Percentiles rank a stretch among this genome's conserved stretches.
Evolutionary conservation across 2,797 vertebrate genomes (phyloP).

Genomic region (Typhlichthys subterraneus): DNA sequence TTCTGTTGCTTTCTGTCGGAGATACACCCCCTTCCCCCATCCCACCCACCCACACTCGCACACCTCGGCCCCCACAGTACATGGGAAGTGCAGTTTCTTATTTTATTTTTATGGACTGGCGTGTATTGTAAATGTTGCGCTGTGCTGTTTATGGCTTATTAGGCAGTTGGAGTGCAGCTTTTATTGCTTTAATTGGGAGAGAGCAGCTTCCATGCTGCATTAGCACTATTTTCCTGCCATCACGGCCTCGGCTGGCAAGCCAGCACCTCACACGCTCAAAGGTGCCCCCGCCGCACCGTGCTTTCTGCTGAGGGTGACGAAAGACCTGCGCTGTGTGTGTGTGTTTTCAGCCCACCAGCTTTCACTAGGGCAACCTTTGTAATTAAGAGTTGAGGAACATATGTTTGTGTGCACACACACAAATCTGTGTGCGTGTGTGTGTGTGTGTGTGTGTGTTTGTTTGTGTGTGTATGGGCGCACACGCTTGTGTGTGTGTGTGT

Average conservation of each 20-base stretch:
- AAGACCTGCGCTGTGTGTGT: constrained; percentile 29
- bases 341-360: neutral
- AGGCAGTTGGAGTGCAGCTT: constrained; percentile 71
- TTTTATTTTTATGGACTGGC: constrained; percentile 67
- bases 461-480: constrained; percentile 5
- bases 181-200: constrained; percentile 78
- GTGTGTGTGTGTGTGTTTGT: constrained; percentile 3
- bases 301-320: constrained; percentile 64
- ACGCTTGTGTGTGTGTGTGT: constrained; percentile 3
- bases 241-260: constrained; percentile 61
- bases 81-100: constrained; percentile 58
- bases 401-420: too few relatives aligned
- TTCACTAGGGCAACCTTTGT: too few relatives aligned
- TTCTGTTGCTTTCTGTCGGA: too few relatives aligned
- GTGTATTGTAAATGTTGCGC: constrained; percentile 75
- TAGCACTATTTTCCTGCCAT: constrained; percentile 77
- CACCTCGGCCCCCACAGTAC: constrained; percentile 55
- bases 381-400: too few relatives aligned
- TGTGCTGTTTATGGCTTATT: constrained; percentile 75
- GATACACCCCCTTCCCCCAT: constrained; percentile 32
- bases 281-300: constrained; percentile 50
- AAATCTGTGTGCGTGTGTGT: constrained; percentile 2
- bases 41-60: constrained; percentile 35
- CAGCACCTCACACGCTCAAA: constrained; percentile 56
- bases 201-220: constrained; percentile 77